These are phyloP conservation scores for Cnemophilus loriae DNA, from an alignment of 2,113 vertebrate genomes.

Conservation along the genomic window DNA sequence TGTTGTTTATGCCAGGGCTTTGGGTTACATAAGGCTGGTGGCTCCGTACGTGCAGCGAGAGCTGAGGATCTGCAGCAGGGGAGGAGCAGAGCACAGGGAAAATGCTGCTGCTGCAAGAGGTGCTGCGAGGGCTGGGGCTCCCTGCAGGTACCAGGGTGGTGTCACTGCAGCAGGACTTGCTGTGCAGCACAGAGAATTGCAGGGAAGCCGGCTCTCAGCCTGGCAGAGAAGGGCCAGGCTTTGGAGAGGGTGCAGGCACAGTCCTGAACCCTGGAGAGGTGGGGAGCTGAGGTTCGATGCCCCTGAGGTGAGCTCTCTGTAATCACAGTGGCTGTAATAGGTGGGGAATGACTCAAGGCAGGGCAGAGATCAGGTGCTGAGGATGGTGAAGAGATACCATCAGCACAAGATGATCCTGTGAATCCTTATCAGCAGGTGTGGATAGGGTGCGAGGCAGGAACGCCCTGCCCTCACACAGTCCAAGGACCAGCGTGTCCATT, in stretches of 20 bases:
- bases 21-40: constrained; percentile 43
- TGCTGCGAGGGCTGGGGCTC: not conserved
- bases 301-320: not conserved
- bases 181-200: not conserved
- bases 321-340: not conserved
- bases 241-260: not conserved
- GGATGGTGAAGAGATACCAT: not conserved
- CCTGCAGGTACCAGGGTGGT: not conserved
- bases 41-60: not conserved
- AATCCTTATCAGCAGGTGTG: not conserved
- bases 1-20: constrained; percentile 34
- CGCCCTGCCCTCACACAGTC: not conserved
- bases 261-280: not conserved
- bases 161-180: not conserved
- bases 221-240: not conserved
- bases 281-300: not conserved
- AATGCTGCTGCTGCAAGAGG: not conserved
- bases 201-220: not conserved
- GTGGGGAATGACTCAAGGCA: not conserved
- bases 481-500: not conserved
- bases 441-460: not conserved
- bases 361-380: not conserved
- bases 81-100: constrained; percentile 22
- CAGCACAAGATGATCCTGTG: rapidly evolving
- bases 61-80: constrained; percentile 19